Evolutionary conservation across 2,113 vertebrate species (phyloP).

Genomic region (Bos indicus): DNA sequence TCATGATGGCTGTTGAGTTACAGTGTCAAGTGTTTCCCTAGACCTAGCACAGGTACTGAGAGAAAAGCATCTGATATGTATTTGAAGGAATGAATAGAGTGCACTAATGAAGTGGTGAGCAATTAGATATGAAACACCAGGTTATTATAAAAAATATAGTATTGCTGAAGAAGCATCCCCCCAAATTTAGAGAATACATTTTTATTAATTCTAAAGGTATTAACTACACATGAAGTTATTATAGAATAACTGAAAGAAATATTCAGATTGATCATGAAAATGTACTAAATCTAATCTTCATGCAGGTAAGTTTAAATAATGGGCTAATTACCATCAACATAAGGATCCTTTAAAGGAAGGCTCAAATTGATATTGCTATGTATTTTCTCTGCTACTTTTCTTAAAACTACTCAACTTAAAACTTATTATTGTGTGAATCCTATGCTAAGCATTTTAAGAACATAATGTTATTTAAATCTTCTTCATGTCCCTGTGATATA

Average conservation of each 20-base stretch:
- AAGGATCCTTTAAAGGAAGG: background rate
- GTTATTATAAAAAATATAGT: background rate
- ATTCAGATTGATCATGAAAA: background rate
- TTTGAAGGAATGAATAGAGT: background rate
- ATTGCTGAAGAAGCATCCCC: background rate
- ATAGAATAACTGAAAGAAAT: background rate
- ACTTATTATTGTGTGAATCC: background rate
- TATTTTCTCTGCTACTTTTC: background rate
- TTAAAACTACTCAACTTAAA: background rate
- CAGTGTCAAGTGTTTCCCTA: background rate
- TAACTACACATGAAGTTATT: background rate
- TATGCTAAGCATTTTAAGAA: background rate
- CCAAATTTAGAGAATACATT: background rate
- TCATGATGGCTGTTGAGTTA: background rate
- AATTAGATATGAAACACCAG: background rate
- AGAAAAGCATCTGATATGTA: background rate
- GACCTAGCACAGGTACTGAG: background rate
- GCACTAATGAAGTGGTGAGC: background rate
- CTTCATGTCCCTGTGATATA: background rate
- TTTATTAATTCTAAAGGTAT: background rate
- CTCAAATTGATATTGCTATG: background rate
- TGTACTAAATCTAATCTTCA: background rate
- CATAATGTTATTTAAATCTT: background rate
- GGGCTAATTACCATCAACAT: background rate
- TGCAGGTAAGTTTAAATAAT: background rate